A percentile compares a stretch with the other conserved stretches of the same genome.
Conservation (phyloP, 2,113 vertebrate genomes). For the Passer domesticus region DNA sequence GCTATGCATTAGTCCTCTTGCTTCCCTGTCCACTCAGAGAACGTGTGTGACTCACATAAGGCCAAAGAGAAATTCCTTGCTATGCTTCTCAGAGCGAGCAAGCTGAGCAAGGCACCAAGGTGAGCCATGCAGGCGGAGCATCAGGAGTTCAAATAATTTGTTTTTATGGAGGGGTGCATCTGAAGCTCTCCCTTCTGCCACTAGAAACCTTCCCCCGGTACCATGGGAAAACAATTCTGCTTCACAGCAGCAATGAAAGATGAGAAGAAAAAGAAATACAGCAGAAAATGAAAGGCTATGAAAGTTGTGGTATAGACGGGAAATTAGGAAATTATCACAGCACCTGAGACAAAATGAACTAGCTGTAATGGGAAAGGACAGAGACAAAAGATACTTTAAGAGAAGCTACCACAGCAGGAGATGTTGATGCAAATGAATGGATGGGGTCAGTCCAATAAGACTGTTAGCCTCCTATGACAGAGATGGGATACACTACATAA, state of each 20-base stretch:
- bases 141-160: background rate
- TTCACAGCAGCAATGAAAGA: background rate
- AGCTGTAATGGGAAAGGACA: background rate
- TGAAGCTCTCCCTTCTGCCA: background rate
- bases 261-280: background rate
- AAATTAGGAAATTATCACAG: background rate
- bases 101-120: background rate
- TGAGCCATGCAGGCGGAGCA: background rate
- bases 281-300: background rate
- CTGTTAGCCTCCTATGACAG: background rate
- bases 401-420: background rate
- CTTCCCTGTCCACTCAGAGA: background rate
- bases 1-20: background rate
- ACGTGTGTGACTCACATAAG: rapidly evolving
- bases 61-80: background rate
- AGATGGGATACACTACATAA: background rate
- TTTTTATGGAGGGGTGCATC: background rate
- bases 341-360: background rate
- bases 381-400: background rate
- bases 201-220: background rate
- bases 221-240: background rate
- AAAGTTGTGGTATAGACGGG: background rate
- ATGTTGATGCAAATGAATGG: background rate
- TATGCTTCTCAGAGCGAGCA: background rate
- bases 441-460: background rate